Evolutionary conservation across 2,113 vertebrate genomes (phyloP).

Genomic region (Nesogale talazaci): DNA sequence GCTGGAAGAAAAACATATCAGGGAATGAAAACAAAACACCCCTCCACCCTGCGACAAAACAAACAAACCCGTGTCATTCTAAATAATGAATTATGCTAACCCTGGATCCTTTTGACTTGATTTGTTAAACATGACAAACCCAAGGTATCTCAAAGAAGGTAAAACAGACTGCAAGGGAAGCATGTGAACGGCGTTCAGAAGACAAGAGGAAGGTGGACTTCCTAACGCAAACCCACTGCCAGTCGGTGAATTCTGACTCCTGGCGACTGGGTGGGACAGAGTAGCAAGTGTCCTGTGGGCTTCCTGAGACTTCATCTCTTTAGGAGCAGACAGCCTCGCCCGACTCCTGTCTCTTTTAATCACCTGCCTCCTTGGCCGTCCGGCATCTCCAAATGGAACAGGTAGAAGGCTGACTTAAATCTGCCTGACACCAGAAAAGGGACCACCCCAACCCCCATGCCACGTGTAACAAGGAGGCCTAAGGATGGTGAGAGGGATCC

Average conservation of each 20-base stretch:
- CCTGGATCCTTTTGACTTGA: neutral
- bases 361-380: neutral
- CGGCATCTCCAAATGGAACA: constrained; percentile 6
- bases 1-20: rapidly evolving
- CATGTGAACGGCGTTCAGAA: constrained; percentile 36
- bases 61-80: neutral
- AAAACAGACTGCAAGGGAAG: neutral
- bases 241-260: too few species aligned
- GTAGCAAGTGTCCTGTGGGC: too few species aligned
- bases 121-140: constrained; percentile 16
- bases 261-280: too few species aligned
- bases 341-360: neutral
- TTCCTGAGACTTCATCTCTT: too few species aligned
- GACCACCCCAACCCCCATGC: too few species aligned
- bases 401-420: rapidly evolving
- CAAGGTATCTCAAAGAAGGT: neutral
- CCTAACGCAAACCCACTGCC: too few species aligned
- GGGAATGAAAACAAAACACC: constrained; percentile 33
- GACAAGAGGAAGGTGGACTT: neutral
- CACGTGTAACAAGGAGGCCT: neutral
- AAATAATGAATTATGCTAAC: constrained; percentile 45
- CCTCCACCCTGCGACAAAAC: too few species aligned
- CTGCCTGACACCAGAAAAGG: neutral
- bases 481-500: neutral
- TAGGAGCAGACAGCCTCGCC: too few species aligned